Evolutionary conservation across 2,888 invertebrate species (phyloP), one percentile per base, ranked within the genome.

Genomic region (Lordiphosa andalusiaca): DNA sequence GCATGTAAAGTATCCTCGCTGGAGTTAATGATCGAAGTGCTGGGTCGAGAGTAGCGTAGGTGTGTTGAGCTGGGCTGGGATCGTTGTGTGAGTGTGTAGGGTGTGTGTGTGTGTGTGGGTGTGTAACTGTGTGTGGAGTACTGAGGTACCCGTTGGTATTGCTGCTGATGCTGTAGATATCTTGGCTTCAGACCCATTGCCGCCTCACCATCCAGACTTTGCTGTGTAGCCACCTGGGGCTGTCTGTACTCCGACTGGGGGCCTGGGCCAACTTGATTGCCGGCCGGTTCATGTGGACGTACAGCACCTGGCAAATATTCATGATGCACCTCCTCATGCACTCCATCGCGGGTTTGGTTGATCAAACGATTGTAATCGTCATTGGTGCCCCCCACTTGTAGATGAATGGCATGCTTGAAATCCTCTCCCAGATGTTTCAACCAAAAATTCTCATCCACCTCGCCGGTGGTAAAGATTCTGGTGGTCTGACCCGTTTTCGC

Each of bases 381-480:
- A 12, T 73, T 80, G 4, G 53, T 65, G 53, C 68, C 68, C 23
- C 78, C 82, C 49, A 88, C 73, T 30, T 87, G 69, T 16, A 87
- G 47, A 13, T 87, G 88, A 1, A 88, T 74, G 6, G 88, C 88
- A 55, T 87, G 76, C 53, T 80, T 78, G 63, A 85, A 88, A 21
- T 88, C 88, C 3, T 86, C 86, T 10, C 88, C 88, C 46, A 88
- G 63, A 38, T 88, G 85, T 56, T 83, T 82, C 0, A 81, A 60
- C 88, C 88, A 88, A 62, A 88, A 88, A 2, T 68, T 77, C 4
- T 86, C 84, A 37, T 86, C 83, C 37, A 87, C 76, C 0, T 78
- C 83, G 42, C 72, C 86, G 6, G 72, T 69, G 42, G 87, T 86
- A 42, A 70, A 81, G 50, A 86, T 80, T 12, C 83, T 73, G 7